Base-by-base conservation (phyloP, 2,113 vertebrate species). In the Cygnus atratus region DNA sequence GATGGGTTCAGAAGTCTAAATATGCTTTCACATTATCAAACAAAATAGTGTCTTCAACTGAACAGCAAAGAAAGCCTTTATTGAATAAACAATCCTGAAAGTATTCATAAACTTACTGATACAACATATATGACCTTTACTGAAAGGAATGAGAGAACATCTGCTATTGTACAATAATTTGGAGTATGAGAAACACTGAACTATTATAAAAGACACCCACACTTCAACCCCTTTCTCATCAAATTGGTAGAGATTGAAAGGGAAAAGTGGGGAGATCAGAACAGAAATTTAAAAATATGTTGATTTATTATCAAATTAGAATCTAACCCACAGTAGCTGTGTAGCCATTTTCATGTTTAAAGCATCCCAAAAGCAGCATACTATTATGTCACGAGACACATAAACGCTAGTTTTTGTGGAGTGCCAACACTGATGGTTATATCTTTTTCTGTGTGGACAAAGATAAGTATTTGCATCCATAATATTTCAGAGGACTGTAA, bases 51-150 rank as follows among this genome's bases (percentile, higher is more conserved):
- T 41, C 37, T 71, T 88, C 71, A 93, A 79, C 55, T 86, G 71
- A 92, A 90, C 59, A 84, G 88, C 63, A 93, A 70, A 57, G 61
- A 85, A 28, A 70, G 84, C 17, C 50, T 75, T 91, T 74, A 77
- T 13, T 66, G 59, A 95, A 95, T 85, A 93, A 96, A 95, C 84
- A 95, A 94, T 35, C 17, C 90, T 74, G 52, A 82, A 95, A 95
- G 74, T 79, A 91, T 91, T 95, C 71, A 80, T 87, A 94, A 95
- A 96, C 93, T 94, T 88, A 95, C 91, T 94, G 90, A 94, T 85
- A 91, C 78, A 93, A 96, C 84, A 90, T 94, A 97, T 90, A 83
- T 95, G 94, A 97, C 94, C 91, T 96, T 91, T 90, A 89, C 25
- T 1, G 3, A 95, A 95, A 95, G 94, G 93, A 96, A 96, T 92